A percentile compares a stretch with the other conserved stretches of the same genome.
These are phyloP conservation scores for Scomberomorus guttatus DNA, from an alignment of 2,797 vertebrate species.

Conservation along the genomic window DNA sequence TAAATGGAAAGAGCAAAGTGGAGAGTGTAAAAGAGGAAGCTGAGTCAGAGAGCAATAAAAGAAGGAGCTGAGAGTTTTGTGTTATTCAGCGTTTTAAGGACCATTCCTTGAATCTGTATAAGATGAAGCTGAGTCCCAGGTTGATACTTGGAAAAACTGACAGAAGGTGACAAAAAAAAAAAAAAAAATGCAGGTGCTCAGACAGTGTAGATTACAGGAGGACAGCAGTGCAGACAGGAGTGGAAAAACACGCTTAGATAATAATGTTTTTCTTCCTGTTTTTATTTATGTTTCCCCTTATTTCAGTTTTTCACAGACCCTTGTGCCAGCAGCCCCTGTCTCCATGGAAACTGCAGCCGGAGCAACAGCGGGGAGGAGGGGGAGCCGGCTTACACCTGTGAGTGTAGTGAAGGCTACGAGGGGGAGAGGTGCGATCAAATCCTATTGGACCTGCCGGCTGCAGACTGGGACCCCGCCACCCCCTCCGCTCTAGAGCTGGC, in stretches of 20 bases:
- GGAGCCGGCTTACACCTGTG: slow-evolving; percentile 88
- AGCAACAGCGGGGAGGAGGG: slow-evolving; percentile 69
- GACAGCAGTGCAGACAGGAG: slow-evolving; percentile 2
- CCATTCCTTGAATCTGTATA: background rate
- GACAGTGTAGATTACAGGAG: too few relatives aligned
- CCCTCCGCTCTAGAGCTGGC: slow-evolving; percentile 84
- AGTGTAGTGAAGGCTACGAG: slow-evolving; percentile 90
- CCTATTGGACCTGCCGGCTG: slow-evolving; percentile 71
- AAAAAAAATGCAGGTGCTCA: background rate
- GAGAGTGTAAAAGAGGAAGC: slow-evolving; percentile 19
- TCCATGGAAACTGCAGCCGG: slow-evolving; percentile 97
- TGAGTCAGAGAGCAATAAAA: slow-evolving; percentile 53
- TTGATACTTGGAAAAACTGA: slow-evolving; percentile 12
- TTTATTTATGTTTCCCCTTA: slow-evolving; percentile 56
- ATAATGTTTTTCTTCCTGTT: slow-evolving; percentile 33
- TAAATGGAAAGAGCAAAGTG: slow-evolving; percentile 33
- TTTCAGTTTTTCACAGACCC: slow-evolving; percentile 93
- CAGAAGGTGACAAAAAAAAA: background rate
- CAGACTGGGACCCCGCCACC: slow-evolving; percentile 79
- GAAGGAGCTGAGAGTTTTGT: slow-evolving; percentile 35
- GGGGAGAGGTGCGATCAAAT: slow-evolving; percentile 90
- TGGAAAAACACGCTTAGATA: slow-evolving; percentile 4
- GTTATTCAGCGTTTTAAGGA: slow-evolving; percentile 5
- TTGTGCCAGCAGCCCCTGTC: slow-evolving; percentile 96
- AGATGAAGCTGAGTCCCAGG: slow-evolving; percentile 3